These are phyloP conservation scores for Burhinus bistriatus DNA, from an alignment of 2,113 vertebrate genomes.

Conservation along the genomic window DNA sequence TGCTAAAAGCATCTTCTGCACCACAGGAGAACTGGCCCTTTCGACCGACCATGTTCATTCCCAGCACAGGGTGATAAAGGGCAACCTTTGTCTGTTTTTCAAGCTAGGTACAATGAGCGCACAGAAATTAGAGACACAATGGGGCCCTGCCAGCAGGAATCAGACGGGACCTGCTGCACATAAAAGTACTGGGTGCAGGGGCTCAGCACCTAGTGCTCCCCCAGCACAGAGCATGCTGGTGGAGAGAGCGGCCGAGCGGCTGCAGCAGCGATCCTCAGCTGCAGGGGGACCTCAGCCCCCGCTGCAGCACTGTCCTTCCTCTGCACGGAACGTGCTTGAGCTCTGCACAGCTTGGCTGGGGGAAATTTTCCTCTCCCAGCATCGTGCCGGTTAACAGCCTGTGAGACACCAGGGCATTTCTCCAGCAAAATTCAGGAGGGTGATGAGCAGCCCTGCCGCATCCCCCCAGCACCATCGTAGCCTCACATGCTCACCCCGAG, in stretches of 20 bases:
- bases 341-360: not conserved
- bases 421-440: not conserved
- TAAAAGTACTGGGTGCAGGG: not conserved
- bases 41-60: rapidly evolving
- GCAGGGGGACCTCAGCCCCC: not conserved
- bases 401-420: not conserved
- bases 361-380: not conserved
- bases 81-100: rapidly evolving
- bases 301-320: not conserved
- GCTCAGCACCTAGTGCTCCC: not conserved
- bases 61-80: rapidly evolving
- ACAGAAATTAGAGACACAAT: rapidly evolving
- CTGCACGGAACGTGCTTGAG: rapidly evolving
- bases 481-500: rapidly evolving
- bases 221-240: rapidly evolving
- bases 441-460: rapidly evolving
- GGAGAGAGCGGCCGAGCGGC: not conserved
- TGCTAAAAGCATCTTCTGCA: not conserved
- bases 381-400: not conserved
- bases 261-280: not conserved
- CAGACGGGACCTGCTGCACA: rapidly evolving
- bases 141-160: not conserved
- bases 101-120: rapidly evolving
- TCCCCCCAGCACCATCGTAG: not conserved
- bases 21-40: not conserved